A percentile compares a stretch with the other conserved stretches of the same genome.
These are phyloP conservation scores for Nipponia nippon DNA, from an alignment of 2,113 vertebrate genomes.

Conservation along the genomic window DNA sequence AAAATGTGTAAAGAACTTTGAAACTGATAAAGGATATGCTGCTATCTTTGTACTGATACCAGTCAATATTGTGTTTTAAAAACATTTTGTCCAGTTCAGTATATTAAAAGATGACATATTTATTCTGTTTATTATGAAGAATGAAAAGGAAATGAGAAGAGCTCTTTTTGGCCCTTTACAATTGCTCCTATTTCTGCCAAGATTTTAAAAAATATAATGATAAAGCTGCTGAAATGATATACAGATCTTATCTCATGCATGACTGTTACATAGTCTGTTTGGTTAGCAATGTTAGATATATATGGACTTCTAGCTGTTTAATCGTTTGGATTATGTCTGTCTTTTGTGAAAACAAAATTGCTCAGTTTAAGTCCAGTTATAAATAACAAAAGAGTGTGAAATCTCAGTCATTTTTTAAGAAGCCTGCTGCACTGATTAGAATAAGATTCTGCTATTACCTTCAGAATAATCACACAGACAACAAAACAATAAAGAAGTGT, in stretches of 20 bases:
- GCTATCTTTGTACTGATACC: not conserved
- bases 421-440: not conserved
- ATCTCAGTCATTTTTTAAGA: not conserved
- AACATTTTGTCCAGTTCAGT: not conserved
- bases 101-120: not conserved
- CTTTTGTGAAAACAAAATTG: not conserved
- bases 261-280: not conserved
- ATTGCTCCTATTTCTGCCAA: not conserved
- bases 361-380: not conserved
- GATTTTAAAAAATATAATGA: not conserved
- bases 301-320: not conserved
- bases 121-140: not conserved
- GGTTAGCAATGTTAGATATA: not conserved
- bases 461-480: not conserved
- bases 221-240: not conserved
- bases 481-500: not conserved
- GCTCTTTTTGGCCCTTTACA: not conserved
- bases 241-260: not conserved
- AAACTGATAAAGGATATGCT: not conserved
- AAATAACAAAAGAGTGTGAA: not conserved
- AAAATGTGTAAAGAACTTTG: not conserved
- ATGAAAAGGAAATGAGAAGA: slow-evolving; percentile 47
- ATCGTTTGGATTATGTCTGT: not conserved
- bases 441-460: not conserved
- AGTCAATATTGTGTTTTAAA: not conserved